Conservation (phyloP, 2,113 vertebrate species). For the Nerophis lumbriciformis region DNA sequence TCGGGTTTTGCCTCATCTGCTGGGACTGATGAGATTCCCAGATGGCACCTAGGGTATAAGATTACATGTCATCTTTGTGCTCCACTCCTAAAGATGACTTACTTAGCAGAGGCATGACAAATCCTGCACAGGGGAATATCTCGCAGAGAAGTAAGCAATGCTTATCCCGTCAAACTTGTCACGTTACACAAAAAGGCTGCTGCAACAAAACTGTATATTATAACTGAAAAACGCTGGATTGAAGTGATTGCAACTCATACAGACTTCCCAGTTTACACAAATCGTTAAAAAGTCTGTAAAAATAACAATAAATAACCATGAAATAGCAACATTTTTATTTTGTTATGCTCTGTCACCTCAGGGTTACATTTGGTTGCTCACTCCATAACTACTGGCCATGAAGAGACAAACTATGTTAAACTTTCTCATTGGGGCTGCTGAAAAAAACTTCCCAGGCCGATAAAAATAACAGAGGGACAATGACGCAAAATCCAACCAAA, state of each 20-base stretch:
- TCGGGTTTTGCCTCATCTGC: conserved; percentile 26
- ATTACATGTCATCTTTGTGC: conserved; percentile 51
- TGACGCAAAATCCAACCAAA: no score
- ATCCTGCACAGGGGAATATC: conserved; percentile 43
- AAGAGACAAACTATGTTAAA: no score
- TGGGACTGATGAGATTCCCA: conserved; percentile 31
- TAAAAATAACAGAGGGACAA: no score
- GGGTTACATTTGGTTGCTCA: no score
- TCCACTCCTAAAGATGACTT: conserved; percentile 40
- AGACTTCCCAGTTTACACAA: background rate
- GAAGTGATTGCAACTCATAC: background rate
- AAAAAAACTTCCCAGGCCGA: no score
- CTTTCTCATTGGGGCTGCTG: no score
- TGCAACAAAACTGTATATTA: conserved; percentile 48
- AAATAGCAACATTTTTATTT: no score
- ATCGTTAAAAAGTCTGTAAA: no score
- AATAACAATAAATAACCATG: no score
- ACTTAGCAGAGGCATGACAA: conserved; percentile 50
- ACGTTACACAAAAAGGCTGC: conserved; percentile 41
- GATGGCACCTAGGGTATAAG: conserved; percentile 29
- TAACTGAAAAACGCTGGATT: conserved; percentile 21
- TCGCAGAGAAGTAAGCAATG: conserved; percentile 35
- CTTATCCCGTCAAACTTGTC: conserved; percentile 62
- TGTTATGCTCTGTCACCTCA: no score
- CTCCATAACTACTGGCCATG: no score